Evolutionary conservation across 1,140 invertebrate species (phyloP).

Genomic region (Ptiloglossa arizonensis): DNA sequence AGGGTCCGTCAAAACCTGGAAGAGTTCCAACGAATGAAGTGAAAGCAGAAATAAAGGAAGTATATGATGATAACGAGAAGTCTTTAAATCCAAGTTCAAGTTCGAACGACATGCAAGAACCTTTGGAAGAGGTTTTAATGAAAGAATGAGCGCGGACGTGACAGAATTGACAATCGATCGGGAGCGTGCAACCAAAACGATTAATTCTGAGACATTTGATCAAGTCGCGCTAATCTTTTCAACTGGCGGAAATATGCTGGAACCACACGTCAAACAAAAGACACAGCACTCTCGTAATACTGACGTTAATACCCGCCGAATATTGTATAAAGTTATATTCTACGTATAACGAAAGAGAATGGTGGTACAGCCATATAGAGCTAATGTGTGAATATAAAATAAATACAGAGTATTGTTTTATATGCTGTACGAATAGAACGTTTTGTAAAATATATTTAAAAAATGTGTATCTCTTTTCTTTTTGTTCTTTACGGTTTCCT

Average conservation of each 20-base stretch:
- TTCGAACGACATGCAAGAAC: slow-evolving; percentile 61
- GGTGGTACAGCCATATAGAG: slow-evolving; percentile 79
- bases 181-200: slow-evolving; percentile 67
- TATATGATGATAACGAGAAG: slow-evolving; percentile 33
- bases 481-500: slow-evolving; percentile 1
- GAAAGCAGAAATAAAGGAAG: slow-evolving; percentile 51
- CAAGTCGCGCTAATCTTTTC: slow-evolving; percentile 51
- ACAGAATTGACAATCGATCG: slow-evolving; percentile 73
- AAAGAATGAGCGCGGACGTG: slow-evolving; percentile 70
- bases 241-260: slow-evolving; percentile 28
- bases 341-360: slow-evolving; percentile 72
- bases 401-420: slow-evolving; percentile 82
- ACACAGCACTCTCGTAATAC: slow-evolving; percentile 73
- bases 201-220: slow-evolving; percentile 70
- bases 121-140: slow-evolving; percentile 67
- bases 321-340: slow-evolving; percentile 76
- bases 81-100: slow-evolving; percentile 30
- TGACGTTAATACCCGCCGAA: slow-evolving; percentile 76
- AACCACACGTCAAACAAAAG: slow-evolving; percentile 61
- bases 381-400: slow-evolving; percentile 82
- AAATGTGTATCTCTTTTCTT: slow-evolving; percentile 42
- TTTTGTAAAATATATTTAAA: slow-evolving; percentile 83
- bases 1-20: slow-evolving; percentile 66
- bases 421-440: slow-evolving; percentile 82
- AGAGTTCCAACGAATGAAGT: slow-evolving; percentile 46